Evolutionary conservation across 2,797 vertebrate genomes (phyloP), one percentile per base, ranked within the genome.

Genomic region (Apogon hyalosoma): DNA sequence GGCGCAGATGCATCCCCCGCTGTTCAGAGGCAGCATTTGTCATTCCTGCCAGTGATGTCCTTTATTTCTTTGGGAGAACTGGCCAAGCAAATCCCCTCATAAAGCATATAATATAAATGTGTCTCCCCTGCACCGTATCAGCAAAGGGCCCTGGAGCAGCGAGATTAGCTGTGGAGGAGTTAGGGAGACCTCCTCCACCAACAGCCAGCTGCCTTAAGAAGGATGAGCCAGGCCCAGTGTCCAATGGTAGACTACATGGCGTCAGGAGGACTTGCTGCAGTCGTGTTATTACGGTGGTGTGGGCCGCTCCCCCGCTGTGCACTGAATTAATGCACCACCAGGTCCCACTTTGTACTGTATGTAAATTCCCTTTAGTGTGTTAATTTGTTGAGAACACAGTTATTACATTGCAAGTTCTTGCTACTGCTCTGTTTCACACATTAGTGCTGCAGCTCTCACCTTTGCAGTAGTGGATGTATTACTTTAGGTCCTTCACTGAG

Each of bases 131-230:
- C 71, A 77, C 79, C 66, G 63, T 84, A 80, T 85, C 81, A 83
- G 68, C 41, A 55, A 75, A 83, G 80, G 82, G 75, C 83, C 82
- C 75, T 69, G 77, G 70, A 71, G 86, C 79, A 64, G 73, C 53
- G 68, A 90, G 90, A 93, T 93, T 90, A 92, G 77, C 66, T 71
- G 68, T 83, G 80, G 81, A 87, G 87, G 86, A 93, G 87, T 88
- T 48, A 56, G 61, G 75, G 77, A 79, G 79, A 73, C 84, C 80
- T 79, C 80, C 78, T 77, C 65, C 68, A 75, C 68, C 70, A 42
- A 16, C 73, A 77, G 71, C 64, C 50, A 70, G 69, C 75, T 73
- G 67, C 75, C 75, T 89, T 89, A 88, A 90, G 82, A 90, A 51
- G 88, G 86, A 90, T 92, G 84, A 92, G 77, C 84, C 73, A 69